Evolutionary conservation across 2,888 invertebrate species (phyloP), one percentile per base, ranked within the genome.

Genomic region (Tipula helvola): DNA sequence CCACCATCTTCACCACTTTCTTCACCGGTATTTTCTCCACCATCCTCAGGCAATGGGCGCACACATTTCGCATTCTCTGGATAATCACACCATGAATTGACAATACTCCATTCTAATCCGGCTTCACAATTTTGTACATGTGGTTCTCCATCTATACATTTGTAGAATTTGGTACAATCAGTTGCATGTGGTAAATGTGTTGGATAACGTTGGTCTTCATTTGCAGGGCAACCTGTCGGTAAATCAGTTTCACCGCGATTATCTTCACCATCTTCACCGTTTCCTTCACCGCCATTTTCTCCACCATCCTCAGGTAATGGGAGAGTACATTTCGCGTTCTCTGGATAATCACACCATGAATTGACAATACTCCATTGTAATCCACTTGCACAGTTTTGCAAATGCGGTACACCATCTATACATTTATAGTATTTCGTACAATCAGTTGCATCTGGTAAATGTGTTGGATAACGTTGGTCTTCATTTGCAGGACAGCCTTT

Each of bases 141-240:
- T 36, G 47, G 4, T 47, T 18, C 36, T 4, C 86, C 86, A n/a
- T 84, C 2, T 7, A 7, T 47, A 18, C 86, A 86, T 28, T 86
- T 83, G 16, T 47, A 86, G 12, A 84, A 86, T 47, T 86, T 86
- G n/a, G 5, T 36, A 84, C 86, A 86, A 36, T 86, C 47, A 8
- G 83, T 86, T 28, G 12, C 47, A 86, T 86, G 86, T 36, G 83
- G 84, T 36, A 86, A 84, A 47, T 36, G 44, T 16, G 41, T 83
- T 44, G 83, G 83, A 52, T 47, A 18, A 12, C 12, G 28, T 13
- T 52, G 52, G 36, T 52, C 36, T 7, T 47, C 86, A 36, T 86
- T n/a, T 13, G 47, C 1, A 10, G 52, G 52, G 52, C 86, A 86
- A 1, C n/a, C 39, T n/a, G 42, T 42, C 44, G 86, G 83, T 7